Percentiles rank a stretch among this genome's conserved stretches.
Evolutionary conservation across 1,140 invertebrate genomes (phyloP).

Genomic region (Drosophila teissieri): DNA sequence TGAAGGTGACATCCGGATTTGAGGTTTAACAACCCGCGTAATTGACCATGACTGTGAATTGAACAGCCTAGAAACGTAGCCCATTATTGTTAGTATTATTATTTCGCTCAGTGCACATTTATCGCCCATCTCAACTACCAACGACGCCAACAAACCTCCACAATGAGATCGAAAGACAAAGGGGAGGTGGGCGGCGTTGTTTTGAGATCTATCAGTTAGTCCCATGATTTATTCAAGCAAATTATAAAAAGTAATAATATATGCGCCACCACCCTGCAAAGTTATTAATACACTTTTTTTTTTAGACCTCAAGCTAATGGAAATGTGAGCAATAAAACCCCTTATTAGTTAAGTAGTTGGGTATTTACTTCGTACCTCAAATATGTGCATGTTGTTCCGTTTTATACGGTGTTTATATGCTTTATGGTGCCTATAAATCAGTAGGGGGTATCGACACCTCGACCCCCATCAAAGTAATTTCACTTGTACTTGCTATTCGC

Average conservation of each 20-base stretch:
- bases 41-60: conserved; percentile 45
- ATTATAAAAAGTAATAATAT: neutral
- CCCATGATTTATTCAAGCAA: conserved; percentile 16
- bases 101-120: conserved; percentile 58
- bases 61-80: conserved; percentile 20
- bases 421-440: neutral
- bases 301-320: no score
- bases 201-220: neutral
- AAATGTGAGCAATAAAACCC: no score
- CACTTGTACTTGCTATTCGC: conserved; percentile 11
- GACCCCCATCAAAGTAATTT: neutral
- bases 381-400: no score
- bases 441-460: conserved; percentile 9
- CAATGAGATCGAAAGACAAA: conserved; percentile 15
- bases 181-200: neutral
- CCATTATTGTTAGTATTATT: conserved; percentile 14
- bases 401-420: neutral
- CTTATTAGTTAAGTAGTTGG: no score
- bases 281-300: no score
- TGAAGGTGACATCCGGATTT: conserved; percentile 50
- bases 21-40: conserved; percentile 51
- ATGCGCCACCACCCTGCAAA: no score
- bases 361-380: no score
- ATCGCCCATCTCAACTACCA: conserved; percentile 55
- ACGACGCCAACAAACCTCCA: conserved; percentile 32